Evolutionary conservation across 2,888 invertebrate genomes (phyloP).

Genomic region (Anagyrus pseudococci): DNA sequence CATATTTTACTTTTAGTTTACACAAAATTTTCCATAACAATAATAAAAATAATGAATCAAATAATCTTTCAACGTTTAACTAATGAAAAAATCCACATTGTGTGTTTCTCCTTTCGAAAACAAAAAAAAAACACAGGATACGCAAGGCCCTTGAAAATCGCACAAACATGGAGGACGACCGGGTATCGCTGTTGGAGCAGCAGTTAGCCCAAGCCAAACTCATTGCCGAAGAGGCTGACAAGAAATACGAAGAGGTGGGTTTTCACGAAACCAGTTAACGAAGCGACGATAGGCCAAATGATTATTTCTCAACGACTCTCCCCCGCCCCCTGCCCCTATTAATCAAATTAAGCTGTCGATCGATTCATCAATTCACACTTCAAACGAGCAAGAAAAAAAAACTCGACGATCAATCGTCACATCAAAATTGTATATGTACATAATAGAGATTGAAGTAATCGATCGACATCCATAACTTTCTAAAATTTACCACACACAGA

Average conservation of each 20-base stretch:
- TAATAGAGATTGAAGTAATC: too few species aligned
- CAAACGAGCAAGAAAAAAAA: too few species aligned
- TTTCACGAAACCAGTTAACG: slow-evolving; percentile 32
- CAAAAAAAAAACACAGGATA: slow-evolving; percentile 69
- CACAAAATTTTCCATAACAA: neutral
- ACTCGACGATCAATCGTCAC: too few species aligned
- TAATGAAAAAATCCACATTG: slow-evolving; percentile 8
- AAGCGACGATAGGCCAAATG: slow-evolving; percentile 10
- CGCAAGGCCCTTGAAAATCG: slow-evolving; percentile 98
- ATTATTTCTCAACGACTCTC: neutral
- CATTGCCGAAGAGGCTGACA: slow-evolving; percentile 99
- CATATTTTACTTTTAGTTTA: too few species aligned
- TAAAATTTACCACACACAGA: neutral
- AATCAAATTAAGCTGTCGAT: slow-evolving; percentile 6
- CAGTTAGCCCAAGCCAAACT: slow-evolving; percentile 98
- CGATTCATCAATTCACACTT: slow-evolving; percentile 8
- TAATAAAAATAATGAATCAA: neutral
- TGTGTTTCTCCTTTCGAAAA: slow-evolving; percentile 3
- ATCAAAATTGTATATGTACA: too few species aligned
- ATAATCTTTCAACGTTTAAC: neutral
- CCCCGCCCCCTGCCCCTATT: neutral
- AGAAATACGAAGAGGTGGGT: slow-evolving; percentile 99
- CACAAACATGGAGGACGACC: slow-evolving; percentile 99
- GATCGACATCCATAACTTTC: too few species aligned
- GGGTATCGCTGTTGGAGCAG: slow-evolving; percentile 95